Conservation (phyloP, 2,113 vertebrate species). For the Brachyistius frenatus region DNA sequence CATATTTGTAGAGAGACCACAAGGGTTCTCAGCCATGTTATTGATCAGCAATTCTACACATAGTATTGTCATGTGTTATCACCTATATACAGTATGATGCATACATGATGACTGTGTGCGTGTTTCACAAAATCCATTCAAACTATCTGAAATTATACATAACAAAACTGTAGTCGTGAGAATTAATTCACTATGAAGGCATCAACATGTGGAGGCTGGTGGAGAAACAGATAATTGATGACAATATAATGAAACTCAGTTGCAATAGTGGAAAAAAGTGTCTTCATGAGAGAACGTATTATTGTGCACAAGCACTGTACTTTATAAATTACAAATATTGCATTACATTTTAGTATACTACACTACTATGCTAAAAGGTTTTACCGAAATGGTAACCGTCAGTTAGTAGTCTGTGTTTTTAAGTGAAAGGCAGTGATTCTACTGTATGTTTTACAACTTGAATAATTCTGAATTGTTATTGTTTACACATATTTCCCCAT, state of each 20-base stretch:
- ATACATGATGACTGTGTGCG: background rate
- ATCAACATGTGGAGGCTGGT: too few relatives aligned
- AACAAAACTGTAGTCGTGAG: background rate
- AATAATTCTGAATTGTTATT: background rate
- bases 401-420: background rate
- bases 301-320: too few relatives aligned
- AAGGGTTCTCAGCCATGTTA: constrained; percentile 12
- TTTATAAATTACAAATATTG: too few relatives aligned
- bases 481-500: background rate
- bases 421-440: background rate
- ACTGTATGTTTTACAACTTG: background rate
- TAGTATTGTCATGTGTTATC: background rate
- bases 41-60: constrained; percentile 24
- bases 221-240: too few relatives aligned
- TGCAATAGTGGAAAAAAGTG: too few relatives aligned
- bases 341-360: too few relatives aligned
- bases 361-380: too few relatives aligned
- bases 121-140: background rate
- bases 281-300: too few relatives aligned
- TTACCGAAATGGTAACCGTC: background rate
- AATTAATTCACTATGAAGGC: background rate
- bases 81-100: background rate
- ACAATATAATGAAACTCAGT: too few relatives aligned
- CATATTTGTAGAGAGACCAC: constrained; percentile 13
- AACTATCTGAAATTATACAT: background rate